Base-by-base conservation (phyloP, 2,113 vertebrate genomes). In the Symphodus melops region DNA sequence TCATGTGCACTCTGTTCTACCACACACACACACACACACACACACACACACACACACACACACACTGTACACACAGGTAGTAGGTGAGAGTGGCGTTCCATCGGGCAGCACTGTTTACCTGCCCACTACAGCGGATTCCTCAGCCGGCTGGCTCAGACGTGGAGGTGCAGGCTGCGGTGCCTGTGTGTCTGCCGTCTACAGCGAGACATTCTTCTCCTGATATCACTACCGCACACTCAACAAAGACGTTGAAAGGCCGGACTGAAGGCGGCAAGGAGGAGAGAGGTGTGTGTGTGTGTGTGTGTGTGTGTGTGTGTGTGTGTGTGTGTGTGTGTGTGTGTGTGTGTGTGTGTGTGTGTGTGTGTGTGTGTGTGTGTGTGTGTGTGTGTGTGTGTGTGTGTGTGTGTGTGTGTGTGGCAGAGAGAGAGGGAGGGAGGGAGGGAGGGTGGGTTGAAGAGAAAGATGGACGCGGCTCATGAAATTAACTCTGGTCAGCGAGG, bases 161-260 rank as follows among this genome's bases (percentile, higher is more conserved):
- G 70, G 81, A 86, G 84, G 74, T 87, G 14, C 78, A 87, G 83
- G 55, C 82, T 77, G 63, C 65, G 88, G 90, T 91, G 88, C 91
- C 90, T 92, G 77, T 63, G 46, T 85, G 88, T 92, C 90, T 93
- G 64, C 85, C 64, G 85, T 87, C 90, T 88, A 76, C 77, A 84
- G 59, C 62, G 81, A 89, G 85, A 86, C 92, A 92, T 92, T 91
- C 89, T 92, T 88, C 71, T 70, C 64, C 88, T 86, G 79, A 83
- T 92, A 90, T 85, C 85, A 53, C 74, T 56, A 86, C 77, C 16
- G 56, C 64, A 44, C 53, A 39, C 83, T 78, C 73, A 86, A 89
- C 88, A 92, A 90, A 88, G 87, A 89, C 74, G 86, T 86, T 90
- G 89, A 93, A 91, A 92, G 91, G 70, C 74, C 83, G 81, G 77